These are phyloP conservation scores for Mormyrus lacerda DNA, from an alignment of 2,113 vertebrate species.

Conservation along the genomic window DNA sequence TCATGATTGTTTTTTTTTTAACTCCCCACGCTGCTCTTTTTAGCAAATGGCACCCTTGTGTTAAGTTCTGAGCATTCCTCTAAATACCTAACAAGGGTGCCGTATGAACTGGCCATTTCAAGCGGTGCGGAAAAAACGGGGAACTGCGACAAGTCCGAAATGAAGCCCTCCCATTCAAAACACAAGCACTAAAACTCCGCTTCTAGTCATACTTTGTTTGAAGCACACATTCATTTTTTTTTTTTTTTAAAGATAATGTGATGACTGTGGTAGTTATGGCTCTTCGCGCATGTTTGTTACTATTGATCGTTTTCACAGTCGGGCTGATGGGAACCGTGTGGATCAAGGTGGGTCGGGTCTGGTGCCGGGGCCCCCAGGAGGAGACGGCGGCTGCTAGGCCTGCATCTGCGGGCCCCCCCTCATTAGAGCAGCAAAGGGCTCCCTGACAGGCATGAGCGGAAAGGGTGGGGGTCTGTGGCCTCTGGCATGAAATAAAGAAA, in stretches of 20 bases:
- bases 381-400: not conserved
- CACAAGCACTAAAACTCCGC: not conserved
- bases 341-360: not conserved
- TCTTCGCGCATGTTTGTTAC: not conserved
- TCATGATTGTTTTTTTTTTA: slow-evolving; percentile 43
- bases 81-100: not conserved
- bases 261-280: not conserved
- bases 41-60: slow-evolving; percentile 24
- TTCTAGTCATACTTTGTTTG: not conserved
- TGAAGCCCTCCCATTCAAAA: not conserved
- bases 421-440: not conserved
- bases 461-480: not conserved
- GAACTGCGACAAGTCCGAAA: not conserved
- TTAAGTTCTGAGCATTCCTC: not conserved
- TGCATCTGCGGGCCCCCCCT: not conserved
- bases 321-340: not conserved
- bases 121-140: not conserved
- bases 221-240: not conserved
- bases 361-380: not conserved
- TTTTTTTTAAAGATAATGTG: not conserved
- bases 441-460: slow-evolving; percentile 1
- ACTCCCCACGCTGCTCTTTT: slow-evolving; percentile 1
- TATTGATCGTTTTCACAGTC: not conserved
- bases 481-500: not conserved
- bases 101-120: not conserved